Conservation (phyloP, 2,797 vertebrate genomes). For the Chiroxiphia lanceolata region DNA sequence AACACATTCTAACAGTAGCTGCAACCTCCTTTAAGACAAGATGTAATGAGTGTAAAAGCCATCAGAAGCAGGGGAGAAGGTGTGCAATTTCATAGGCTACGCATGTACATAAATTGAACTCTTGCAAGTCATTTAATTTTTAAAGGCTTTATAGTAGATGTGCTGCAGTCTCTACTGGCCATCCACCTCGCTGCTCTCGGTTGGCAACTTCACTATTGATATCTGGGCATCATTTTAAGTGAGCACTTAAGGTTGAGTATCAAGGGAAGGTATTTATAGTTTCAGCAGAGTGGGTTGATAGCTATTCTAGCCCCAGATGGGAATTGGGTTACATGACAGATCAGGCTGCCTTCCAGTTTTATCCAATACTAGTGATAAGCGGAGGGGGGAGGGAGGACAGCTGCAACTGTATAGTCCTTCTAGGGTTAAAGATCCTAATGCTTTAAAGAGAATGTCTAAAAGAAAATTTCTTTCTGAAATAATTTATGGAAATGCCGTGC, state of each 20-base stretch:
- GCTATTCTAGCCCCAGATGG: conserved; percentile 58
- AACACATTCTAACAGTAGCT: not conserved
- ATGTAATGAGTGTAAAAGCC: not conserved
- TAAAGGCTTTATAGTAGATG: conserved; percentile 11
- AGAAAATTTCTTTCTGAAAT: conserved; percentile 80
- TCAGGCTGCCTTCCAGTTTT: conserved; percentile 52
- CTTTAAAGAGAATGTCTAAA: conserved; percentile 78
- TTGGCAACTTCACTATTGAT: conserved; percentile 53
- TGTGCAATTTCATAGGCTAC: not conserved
- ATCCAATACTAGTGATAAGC: conserved; percentile 25
- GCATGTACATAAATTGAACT: not conserved
- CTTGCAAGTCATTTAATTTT: conserved; percentile 8
- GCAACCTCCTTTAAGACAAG: not conserved
- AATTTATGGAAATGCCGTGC: conserved; percentile 83
- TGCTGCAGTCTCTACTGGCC: not conserved
- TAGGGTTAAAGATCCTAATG: conserved; percentile 82
- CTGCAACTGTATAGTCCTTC: conserved; percentile 67
- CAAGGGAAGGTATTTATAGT: conserved; percentile 62
- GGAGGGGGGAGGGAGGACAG: conserved; percentile 27
- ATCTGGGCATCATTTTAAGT: conserved; percentile 66
- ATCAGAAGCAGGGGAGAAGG: not conserved
- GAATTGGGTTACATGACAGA: conserved; percentile 63
- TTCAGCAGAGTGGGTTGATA: conserved; percentile 55
- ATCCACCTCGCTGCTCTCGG: conserved; percentile 11
- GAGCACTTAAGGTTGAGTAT: conserved; percentile 65